These are phyloP conservation scores for Mayetiola destructor DNA, from an alignment of 2,888 invertebrate species.

Conservation along the genomic window DNA sequence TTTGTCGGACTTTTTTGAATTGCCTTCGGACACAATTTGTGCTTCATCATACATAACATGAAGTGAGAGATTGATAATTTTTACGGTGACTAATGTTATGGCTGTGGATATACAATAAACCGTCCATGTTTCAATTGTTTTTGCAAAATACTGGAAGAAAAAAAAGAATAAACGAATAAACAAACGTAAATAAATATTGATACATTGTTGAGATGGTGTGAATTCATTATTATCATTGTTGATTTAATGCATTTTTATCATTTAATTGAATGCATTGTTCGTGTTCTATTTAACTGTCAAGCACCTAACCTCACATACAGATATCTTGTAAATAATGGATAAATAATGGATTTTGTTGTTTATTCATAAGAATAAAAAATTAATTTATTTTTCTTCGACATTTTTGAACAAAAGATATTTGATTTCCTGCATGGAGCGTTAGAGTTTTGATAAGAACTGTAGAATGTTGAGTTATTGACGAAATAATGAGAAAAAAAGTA, in stretches of 20 bases:
- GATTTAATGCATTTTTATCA: no score
- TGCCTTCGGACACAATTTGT: constrained; percentile 49
- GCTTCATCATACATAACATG: constrained; percentile 90
- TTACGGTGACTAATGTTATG: constrained; percentile 64
- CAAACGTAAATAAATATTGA: neutral
- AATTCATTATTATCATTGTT: no score
- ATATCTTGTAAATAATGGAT: no score
- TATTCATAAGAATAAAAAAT: neutral
- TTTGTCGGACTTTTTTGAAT: constrained; percentile 39
- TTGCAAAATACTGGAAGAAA: constrained; percentile 65
- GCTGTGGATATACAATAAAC: constrained; percentile 73
- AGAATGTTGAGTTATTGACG: neutral
- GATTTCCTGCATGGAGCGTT: neutral
- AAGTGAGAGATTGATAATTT: constrained; percentile 74
- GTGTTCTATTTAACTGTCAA: neutral
- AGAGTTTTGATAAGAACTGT: neutral
- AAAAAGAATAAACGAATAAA: neutral
- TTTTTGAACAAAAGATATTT: neutral
- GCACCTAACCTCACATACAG: no score
- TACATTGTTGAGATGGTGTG: no score
- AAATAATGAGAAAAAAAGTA: neutral
- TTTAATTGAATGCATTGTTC: neutral
- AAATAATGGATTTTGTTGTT: neutral
- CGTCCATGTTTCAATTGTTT: constrained; percentile 69
- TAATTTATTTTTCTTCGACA: neutral